These are phyloP conservation scores for Nannospalax galili DNA, from an alignment of 2,113 vertebrate genomes.

Conservation along the genomic window DNA sequence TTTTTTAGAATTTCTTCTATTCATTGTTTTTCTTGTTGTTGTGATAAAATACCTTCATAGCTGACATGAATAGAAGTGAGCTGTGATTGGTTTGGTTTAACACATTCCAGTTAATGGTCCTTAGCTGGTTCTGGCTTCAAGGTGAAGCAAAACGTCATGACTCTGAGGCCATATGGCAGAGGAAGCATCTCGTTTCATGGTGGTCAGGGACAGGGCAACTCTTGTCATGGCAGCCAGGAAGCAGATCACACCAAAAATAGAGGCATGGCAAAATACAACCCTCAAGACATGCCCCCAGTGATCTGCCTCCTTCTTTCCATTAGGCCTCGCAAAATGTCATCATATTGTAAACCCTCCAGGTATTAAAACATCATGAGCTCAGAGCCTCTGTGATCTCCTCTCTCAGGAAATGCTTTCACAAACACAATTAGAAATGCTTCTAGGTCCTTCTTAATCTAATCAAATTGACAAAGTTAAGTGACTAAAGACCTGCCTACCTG, in stretches of 20 bases:
- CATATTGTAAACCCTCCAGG: not conserved
- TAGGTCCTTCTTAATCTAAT: not conserved
- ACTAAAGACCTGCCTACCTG: not conserved
- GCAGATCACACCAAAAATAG: not conserved
- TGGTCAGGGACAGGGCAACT: too few relatives aligned
- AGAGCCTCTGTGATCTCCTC: not conserved
- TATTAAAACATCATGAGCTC: not conserved
- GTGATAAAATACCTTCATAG: not conserved
- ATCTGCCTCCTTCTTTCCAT: not conserved
- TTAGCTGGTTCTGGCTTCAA: not conserved
- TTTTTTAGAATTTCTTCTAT: not conserved
- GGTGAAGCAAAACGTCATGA: not conserved
- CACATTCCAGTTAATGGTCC: not conserved
- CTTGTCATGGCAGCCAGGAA: not conserved
- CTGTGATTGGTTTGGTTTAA: not conserved
- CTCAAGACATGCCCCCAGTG: too few relatives aligned
- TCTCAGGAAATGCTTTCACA: not conserved
- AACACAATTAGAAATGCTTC: not conserved
- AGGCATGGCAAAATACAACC: not conserved
- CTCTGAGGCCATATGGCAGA: too few relatives aligned
- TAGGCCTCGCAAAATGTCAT: not conserved
- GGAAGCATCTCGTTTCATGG: not conserved
- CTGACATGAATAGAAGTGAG: not conserved
- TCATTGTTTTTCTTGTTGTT: not conserved
- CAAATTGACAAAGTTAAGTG: not conserved